Conservation (phyloP, 2,113 vertebrate genomes). For the Herpetotheres cachinnans region DNA sequence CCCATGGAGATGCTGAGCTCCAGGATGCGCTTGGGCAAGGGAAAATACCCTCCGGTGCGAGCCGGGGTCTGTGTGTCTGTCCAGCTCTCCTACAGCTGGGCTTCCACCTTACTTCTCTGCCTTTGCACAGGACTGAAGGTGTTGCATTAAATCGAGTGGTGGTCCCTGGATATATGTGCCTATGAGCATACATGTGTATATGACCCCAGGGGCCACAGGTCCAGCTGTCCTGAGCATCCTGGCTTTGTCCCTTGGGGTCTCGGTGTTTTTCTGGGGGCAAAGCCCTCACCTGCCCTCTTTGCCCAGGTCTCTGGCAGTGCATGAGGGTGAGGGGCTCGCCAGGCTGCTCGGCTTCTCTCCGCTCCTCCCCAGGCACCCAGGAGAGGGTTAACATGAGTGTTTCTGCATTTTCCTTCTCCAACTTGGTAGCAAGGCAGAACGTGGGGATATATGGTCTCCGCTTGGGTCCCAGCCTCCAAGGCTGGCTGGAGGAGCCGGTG, state of each 20-base stretch:
- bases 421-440: constrained; percentile 3
- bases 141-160: rapidly evolving
- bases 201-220: too few species aligned
- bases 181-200: rapidly evolving
- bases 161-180: not conserved
- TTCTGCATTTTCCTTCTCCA: constrained; percentile 5
- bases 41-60: rapidly evolving
- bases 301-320: not conserved
- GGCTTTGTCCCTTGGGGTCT: not conserved
- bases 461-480: not conserved
- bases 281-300: not conserved
- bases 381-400: not conserved
- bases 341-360: not conserved
- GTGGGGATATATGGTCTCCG: not conserved
- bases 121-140: not conserved
- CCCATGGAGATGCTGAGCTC: not conserved
- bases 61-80: not conserved
- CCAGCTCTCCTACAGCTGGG: not conserved
- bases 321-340: rapidly evolving
- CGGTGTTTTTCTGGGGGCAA: rapidly evolving
- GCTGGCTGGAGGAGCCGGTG: not conserved
- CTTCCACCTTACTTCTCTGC: not conserved
- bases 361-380: not conserved
- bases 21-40: not conserved
- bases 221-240: not conserved